Evolutionary conservation across 2,797 vertebrate species (phyloP).

Genomic region (Luscinia megarhynchos): DNA sequence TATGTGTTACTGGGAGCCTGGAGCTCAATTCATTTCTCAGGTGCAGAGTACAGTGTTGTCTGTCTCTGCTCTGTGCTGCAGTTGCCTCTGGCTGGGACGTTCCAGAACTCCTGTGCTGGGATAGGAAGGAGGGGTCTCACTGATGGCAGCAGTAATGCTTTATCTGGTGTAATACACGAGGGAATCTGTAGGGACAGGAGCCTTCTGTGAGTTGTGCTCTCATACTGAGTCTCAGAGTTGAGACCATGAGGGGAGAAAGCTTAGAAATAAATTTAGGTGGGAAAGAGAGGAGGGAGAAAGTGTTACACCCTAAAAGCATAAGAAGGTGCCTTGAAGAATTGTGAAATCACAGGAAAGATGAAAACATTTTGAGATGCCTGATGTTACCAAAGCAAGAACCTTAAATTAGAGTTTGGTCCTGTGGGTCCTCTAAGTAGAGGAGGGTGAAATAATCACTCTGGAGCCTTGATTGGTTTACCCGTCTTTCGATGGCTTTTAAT

Average conservation of each 20-base stretch:
- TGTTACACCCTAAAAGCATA: background rate
- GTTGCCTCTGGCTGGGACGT: background rate
- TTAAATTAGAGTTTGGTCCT: background rate
- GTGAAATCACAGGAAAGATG: background rate
- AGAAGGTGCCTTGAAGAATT: background rate
- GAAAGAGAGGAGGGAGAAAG: background rate
- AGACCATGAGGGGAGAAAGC: background rate
- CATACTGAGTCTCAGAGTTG: background rate
- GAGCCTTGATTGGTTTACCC: background rate
- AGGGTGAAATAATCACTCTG: background rate
- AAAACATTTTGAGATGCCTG: background rate
- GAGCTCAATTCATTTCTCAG: background rate
- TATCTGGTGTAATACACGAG: background rate
- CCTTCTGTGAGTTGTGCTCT: background rate
- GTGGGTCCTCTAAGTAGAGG: background rate
- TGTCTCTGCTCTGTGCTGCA: background rate
- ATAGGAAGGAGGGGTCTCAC: accelerated
- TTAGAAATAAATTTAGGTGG: background rate
- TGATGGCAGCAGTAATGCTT: background rate
- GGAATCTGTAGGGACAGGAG: background rate
- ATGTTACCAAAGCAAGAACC: background rate
- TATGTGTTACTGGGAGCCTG: accelerated
- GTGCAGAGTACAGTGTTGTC: background rate
- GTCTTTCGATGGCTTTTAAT: background rate
- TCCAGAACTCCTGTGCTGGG: background rate